phyloP scores from a whole-genome alignment of 1,140 invertebrate species.

The Papilio aristodemus region DNA sequence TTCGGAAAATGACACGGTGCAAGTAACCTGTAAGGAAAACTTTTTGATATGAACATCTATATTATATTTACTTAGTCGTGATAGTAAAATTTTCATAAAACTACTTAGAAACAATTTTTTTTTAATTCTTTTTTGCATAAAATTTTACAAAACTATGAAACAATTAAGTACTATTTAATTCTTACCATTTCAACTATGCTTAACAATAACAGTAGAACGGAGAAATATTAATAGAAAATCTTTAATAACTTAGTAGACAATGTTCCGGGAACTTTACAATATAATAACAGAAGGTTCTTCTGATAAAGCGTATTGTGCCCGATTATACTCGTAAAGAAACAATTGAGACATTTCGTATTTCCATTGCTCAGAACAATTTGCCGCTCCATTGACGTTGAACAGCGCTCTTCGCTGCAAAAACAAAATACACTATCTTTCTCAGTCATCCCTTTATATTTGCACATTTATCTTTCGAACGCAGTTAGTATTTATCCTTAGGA shows the following conservation, averaged over 20 bases:
- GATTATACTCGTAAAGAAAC: conserved; percentile 26
- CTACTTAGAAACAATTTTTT: too few species aligned
- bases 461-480: conserved; percentile 4
- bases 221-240: too few species aligned
- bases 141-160: too few species aligned
- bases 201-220: too few species aligned
- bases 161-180: too few species aligned
- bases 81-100: too few species aligned
- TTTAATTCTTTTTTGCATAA: too few species aligned
- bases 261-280: neutral
- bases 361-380: conserved; percentile 31
- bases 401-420: conserved; percentile 22
- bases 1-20: neutral
- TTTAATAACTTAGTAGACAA: neutral
- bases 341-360: conserved; percentile 30
- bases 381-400: conserved; percentile 28
- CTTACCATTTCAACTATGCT: too few species aligned
- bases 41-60: conserved; percentile 13
- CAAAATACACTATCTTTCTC: conserved; percentile 24
- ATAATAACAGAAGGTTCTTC: neutral
- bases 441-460: conserved; percentile 24
- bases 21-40: neutral
- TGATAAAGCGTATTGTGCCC: conserved; percentile 5
- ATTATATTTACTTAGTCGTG: too few species aligned
- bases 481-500: neutral